phyloP scores from a whole-genome alignment of 2,888 invertebrate species.

The Pterobdella sp. region DNA sequence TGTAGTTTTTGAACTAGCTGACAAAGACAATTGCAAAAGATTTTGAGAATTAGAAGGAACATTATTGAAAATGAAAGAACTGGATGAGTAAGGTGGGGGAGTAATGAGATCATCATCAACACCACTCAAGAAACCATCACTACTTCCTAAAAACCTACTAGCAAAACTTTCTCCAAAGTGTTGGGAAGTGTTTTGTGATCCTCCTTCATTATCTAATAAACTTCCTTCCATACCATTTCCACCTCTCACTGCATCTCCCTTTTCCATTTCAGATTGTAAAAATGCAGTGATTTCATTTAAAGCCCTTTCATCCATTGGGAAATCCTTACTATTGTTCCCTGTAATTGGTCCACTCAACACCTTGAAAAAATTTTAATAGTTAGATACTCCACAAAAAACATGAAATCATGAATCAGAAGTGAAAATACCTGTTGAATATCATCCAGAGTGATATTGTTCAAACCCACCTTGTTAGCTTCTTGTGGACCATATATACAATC shows the following conservation, averaged over 20 bases:
- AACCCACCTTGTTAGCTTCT: slow-evolving; percentile 5
- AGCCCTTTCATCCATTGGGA: slow-evolving; percentile 29
- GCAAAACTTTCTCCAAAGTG: too few relatives aligned
- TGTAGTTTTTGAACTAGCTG: not conserved
- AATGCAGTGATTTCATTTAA: slow-evolving; percentile 31
- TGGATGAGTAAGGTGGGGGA: not conserved
- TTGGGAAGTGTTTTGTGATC: too few relatives aligned
- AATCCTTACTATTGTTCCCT: slow-evolving; percentile 8
- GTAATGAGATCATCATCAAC: slow-evolving; percentile 2
- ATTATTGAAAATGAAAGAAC: not conserved
- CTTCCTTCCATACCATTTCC: too few relatives aligned
- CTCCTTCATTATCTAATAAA: too few relatives aligned
- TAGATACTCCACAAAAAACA: not conserved
- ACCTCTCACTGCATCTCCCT: not conserved
- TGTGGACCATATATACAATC: not conserved
- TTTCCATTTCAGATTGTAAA: slow-evolving; percentile 28
- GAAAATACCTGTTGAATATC: slow-evolving; percentile 23
- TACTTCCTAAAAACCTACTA: not conserved
- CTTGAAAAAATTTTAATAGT: not conserved
- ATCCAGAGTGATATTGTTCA: slow-evolving; percentile 27
- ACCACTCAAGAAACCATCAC: slow-evolving; percentile 5
- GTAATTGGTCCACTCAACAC: slow-evolving; percentile 20
- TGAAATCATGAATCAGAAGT: not conserved
- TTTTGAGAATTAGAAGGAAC: not conserved
- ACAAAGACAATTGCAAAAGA: not conserved